Evolutionary conservation across 2,113 vertebrate species (phyloP).

Genomic region (Ibidorhyncha struthersii): DNA sequence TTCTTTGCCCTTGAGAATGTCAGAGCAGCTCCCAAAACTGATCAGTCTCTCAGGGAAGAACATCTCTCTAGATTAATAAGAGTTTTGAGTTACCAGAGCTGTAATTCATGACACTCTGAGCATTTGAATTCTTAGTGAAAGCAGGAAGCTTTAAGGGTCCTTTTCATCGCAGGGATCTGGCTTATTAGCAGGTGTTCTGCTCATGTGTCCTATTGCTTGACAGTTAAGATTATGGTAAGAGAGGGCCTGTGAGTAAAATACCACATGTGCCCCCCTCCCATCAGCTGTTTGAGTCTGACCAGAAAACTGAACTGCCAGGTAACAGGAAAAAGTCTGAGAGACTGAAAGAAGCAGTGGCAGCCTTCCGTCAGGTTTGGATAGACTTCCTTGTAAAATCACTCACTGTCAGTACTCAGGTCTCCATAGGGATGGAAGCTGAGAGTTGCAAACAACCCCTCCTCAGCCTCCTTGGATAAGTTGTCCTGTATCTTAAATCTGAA

Average conservation of each 20-base stretch:
- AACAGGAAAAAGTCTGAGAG: not conserved
- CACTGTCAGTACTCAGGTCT: not conserved
- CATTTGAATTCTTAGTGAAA: not conserved
- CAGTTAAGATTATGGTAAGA: not conserved
- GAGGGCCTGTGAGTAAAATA: not conserved
- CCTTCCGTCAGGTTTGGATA: not conserved
- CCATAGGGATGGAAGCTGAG: not conserved
- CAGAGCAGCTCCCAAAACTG: not conserved
- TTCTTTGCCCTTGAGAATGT: not conserved
- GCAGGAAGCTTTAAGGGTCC: not conserved
- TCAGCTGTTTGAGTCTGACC: not conserved
- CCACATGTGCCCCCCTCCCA: not conserved
- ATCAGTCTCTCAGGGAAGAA: not conserved
- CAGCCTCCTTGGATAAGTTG: not conserved
- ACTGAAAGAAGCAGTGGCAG: not conserved
- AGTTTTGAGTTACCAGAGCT: not conserved
- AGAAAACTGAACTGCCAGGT: not conserved
- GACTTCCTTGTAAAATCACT: not conserved
- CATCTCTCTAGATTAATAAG: not conserved
- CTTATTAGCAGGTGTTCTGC: not conserved
- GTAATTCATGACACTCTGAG: not conserved
- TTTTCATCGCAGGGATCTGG: not conserved
- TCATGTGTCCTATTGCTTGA: not conserved
- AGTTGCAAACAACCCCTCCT: not conserved
- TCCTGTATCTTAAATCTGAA: not conserved